Conservation (phyloP, 2,888 invertebrate genomes). For the Pristionchus arcanus region DNA sequence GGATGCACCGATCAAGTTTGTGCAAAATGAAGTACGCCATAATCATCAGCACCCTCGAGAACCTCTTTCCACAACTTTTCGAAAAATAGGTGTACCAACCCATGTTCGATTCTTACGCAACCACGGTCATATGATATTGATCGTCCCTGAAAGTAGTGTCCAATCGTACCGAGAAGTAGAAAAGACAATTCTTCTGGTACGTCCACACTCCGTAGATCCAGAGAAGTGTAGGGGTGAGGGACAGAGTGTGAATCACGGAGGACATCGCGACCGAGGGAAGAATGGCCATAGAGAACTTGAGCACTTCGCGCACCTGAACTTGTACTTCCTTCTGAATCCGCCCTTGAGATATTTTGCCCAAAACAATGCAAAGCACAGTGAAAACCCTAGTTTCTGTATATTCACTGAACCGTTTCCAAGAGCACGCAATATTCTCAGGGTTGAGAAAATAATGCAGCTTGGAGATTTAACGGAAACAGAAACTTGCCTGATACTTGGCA, state of each 20-base stretch:
- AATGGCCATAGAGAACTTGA: background rate
- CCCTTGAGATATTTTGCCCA: background rate
- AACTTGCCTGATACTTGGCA: background rate
- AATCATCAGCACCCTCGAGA: too few relatives aligned
- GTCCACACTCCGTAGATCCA: background rate
- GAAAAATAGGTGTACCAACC: too few relatives aligned
- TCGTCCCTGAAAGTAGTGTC: too few relatives aligned
- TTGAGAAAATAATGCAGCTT: background rate
- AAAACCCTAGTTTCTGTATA: too few relatives aligned
- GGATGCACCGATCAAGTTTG: too few relatives aligned
- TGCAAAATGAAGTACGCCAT: too few relatives aligned
- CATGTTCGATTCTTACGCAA: too few relatives aligned
- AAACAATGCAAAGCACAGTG: background rate
- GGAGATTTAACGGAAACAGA: background rate
- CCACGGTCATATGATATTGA: too few relatives aligned
- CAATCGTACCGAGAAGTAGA: constrained; percentile 7
- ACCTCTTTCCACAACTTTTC: too few relatives aligned
- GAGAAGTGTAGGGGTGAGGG: background rate
- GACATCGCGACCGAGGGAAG: background rate
- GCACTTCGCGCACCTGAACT: background rate
- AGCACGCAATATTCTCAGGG: background rate
- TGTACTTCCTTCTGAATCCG: too few relatives aligned
- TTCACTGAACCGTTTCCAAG: too few relatives aligned
- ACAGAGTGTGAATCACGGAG: background rate
- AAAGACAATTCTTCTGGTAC: background rate